A percentile compares a stretch with the other conserved stretches of the same genome.
Conservation (phyloP, 2,888 invertebrate species). For the Thera obeliscata region DNA sequence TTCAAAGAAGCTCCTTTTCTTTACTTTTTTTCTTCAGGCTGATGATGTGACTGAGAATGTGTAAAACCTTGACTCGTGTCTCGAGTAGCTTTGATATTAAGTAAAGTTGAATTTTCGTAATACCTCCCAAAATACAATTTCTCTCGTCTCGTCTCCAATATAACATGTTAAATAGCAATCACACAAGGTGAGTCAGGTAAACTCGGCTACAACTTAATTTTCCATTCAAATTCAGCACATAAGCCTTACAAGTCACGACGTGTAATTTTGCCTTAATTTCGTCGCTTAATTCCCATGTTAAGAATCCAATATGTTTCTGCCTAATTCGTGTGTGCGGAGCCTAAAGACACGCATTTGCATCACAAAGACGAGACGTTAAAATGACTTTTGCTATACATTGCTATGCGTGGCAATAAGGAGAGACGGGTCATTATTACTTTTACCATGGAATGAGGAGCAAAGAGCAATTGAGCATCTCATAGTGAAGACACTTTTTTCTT, state of each 20-base stretch:
- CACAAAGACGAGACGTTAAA: slow-evolving; percentile 64
- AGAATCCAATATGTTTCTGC: slow-evolving; percentile 51
- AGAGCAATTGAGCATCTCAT: neutral
- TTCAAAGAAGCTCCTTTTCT: too few species aligned
- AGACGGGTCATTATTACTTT: slow-evolving; percentile 15
- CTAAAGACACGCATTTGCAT: slow-evolving; percentile 61
- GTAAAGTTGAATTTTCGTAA: too few species aligned
- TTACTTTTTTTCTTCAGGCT: too few species aligned
- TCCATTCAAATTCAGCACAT: slow-evolving; percentile 33
- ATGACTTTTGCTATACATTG: slow-evolving; percentile 51
- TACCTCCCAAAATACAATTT: neutral
- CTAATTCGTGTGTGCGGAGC: slow-evolving; percentile 34
- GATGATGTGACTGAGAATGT: too few species aligned
- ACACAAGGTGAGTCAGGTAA: slow-evolving; percentile 24
- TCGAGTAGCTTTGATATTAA: too few species aligned
- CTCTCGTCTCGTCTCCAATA: neutral
- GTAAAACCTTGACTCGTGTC: too few species aligned
- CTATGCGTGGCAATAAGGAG: slow-evolving; percentile 5
- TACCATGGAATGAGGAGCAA: slow-evolving; percentile 1
- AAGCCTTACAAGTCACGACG: slow-evolving; percentile 36
- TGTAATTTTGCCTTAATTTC: slow-evolving; percentile 43
- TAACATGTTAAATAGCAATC: slow-evolving; percentile 5
- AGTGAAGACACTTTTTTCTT: too few species aligned
- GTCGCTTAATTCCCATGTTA: slow-evolving; percentile 47
- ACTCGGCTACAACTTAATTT: slow-evolving; percentile 33